Evolutionary conservation across 1,140 invertebrate genomes (phyloP), one percentile per base, ranked within the genome.

Genomic region (Ladona fulva): DNA sequence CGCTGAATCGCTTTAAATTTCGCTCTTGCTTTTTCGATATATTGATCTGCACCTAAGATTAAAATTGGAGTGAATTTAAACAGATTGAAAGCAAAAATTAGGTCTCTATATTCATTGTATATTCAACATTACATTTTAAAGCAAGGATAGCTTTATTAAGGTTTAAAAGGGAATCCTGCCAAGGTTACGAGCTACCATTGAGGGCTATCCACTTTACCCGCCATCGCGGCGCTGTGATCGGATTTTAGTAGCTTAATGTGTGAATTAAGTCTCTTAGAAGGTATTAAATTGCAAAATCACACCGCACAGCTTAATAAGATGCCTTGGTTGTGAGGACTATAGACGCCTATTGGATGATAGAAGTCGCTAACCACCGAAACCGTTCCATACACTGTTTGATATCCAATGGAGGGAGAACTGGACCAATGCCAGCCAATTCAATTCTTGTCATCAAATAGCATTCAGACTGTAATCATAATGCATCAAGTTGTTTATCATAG

Each of bases 361-460:
- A 5, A 12, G 52, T 19, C 12, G 52, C n/a, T 66, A 16, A 66
- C n/a, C 5, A 66, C 3, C 52, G 12, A 66, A 66, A 66, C n/a
- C 3, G n/a, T 66, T 66, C 5, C 1, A 12, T 16, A 19, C 16
- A 66, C 52, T 22, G 12, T 66, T 66, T 66, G 52, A 66, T 66
- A 22, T 19, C 14, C 14, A 66, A 22, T 66, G n/a, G 52, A 19
- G 16, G 52, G 52, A 66, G n/a, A 66, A 19, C 52, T 66, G 52
- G 52, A 66, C 52, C 52, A 16, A 66, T 66, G 52, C 52, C 52
- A 66, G 52, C 14, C 52, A 66, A 22, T 66, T 66, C 52, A 66
- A 66, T 66, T 66, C 52, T 19, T 66, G 52, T 66, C 52, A 66
- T 66, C 52, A 66, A 66, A 66, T 66, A 66, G 52, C 52, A 66